Conservation (phyloP, 1,140 invertebrate species). For the Trachymyrmex septentrionalis region DNA sequence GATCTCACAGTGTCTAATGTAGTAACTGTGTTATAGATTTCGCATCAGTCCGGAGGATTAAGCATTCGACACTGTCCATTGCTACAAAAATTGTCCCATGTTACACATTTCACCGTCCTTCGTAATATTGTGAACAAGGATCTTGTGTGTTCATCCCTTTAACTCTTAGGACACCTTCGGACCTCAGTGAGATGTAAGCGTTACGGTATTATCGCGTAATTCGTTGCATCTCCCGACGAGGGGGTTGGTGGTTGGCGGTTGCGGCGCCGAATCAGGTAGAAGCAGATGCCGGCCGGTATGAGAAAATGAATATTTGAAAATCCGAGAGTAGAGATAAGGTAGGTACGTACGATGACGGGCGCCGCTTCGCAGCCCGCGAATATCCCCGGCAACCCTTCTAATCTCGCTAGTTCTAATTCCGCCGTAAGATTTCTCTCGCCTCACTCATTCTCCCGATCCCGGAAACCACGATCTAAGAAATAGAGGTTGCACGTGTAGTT, state of each 20-base stretch:
- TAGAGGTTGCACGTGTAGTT: neutral
- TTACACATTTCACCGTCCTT: neutral
- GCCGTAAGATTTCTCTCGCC: conserved; percentile 25
- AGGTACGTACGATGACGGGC: conserved; percentile 26
- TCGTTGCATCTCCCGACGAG: conserved; percentile 67
- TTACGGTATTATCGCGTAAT: conserved; percentile 71
- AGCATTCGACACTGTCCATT: neutral
- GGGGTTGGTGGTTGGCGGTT: conserved; percentile 8
- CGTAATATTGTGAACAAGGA: conserved; percentile 32
- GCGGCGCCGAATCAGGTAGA: conserved; percentile 29
- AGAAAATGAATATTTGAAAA: conserved; percentile 78
- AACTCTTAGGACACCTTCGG: conserved; percentile 41
- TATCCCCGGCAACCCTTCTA: conserved; percentile 44
- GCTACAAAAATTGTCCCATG: neutral
- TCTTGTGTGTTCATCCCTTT: conserved; percentile 51
- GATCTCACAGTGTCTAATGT: too few species aligned
- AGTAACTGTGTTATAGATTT: too few species aligned
- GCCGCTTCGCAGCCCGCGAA: conserved; percentile 17
- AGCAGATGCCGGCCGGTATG: conserved; percentile 61
- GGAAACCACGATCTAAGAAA: conserved; percentile 10
- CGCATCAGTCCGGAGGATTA: too few species aligned
- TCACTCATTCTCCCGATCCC: neutral
- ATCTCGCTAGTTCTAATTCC: conserved; percentile 51
- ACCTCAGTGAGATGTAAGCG: conserved; percentile 51
- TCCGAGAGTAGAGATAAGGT: conserved; percentile 25